These are phyloP conservation scores for Pseudolycoriella hygida DNA, from an alignment of 2,888 invertebrate species.

Conservation along the genomic window DNA sequence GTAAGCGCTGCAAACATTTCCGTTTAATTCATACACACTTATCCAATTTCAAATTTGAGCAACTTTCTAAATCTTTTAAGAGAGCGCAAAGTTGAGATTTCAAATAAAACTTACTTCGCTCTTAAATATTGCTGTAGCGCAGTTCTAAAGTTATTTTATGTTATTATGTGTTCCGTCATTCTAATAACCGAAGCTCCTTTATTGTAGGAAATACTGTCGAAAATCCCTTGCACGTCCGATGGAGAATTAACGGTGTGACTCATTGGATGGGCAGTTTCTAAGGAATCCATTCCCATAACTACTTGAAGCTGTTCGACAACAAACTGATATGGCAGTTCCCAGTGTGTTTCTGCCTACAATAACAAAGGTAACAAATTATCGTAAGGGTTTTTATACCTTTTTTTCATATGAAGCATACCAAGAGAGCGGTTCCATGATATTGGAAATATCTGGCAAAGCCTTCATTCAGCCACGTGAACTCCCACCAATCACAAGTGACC, in stretches of 20 bases:
- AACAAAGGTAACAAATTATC: not conserved
- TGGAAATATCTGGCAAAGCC: constrained; percentile 54
- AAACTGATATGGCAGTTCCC: constrained; percentile 51
- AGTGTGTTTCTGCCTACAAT: constrained; percentile 16
- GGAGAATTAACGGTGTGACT: constrained; percentile 37
- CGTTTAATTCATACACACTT: not conserved
- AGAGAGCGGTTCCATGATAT: constrained; percentile 38
- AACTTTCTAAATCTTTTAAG: too few relatives aligned
- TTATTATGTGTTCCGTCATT: constrained; percentile 48
- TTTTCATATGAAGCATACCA: constrained; percentile 10
- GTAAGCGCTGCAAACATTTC: constrained; percentile 19
- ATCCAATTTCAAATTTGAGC: too few relatives aligned
- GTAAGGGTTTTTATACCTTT: not conserved
- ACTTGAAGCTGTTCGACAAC: constrained; percentile 49
- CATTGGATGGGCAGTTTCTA: constrained; percentile 37
- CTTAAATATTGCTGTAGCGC: constrained; percentile 38
- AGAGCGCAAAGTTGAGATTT: too few relatives aligned
- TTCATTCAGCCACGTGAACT: constrained; percentile 45
- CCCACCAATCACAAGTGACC: constrained; percentile 36
- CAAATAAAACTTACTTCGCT: constrained; percentile 27
- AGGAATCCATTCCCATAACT: constrained; percentile 41
- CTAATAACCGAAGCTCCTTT: constrained; percentile 49
- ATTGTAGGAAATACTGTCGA: constrained; percentile 47
- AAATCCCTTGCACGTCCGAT: constrained; percentile 38
- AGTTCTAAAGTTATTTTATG: constrained; percentile 31